Base-by-base conservation (phyloP, 2,888 invertebrate genomes). In the Noctua comes region DNA sequence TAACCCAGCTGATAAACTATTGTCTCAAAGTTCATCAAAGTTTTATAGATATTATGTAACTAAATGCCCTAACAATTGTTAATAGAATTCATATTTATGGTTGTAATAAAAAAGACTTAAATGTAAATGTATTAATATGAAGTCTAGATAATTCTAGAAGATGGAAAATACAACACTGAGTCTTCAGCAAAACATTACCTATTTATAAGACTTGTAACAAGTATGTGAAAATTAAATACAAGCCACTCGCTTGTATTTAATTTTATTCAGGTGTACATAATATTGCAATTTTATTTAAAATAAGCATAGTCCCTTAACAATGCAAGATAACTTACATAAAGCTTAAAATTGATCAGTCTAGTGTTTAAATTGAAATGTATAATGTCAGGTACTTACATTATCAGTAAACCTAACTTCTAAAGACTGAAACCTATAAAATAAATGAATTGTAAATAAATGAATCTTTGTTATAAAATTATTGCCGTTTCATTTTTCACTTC, bases 1-100 rank as follows among this genome's bases (percentile, higher is more conserved):
- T 76, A 68, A 89, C 62, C 36, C 65, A 13, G 88, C 86, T 40
- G 83, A 90, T 66, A 92, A 91, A 84, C 83, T 96, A 46, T 86
- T 96, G 31, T 95, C 95, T 21, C 96, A 96, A 88, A 91, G 91
- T 70, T 91, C 91, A 80, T 68, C 79, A 13, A 93, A 89, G 74
- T 91, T 94, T 83, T 93, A 91, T 76, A 95, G 96, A 87, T 91
- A 91, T 89, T 95, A 93, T 93, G 94, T 94, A 40, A 80, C 77
- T 5, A 91, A 92, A 86, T 97, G 97, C 81, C 91, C 91, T 73
- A 95, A 95, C 89, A 88, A 78, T 65, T 88, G 88, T 76, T 73
- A 79, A 54, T 77, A 79, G 40, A 43, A 70, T 54, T 51, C 31
- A 64, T 71, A 16, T 69, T 68, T 68, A 73, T 62, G 57, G 69